These are phyloP conservation scores for Labeo calbasu DNA, from an alignment of 2,797 vertebrate genomes.

Conservation along the genomic window DNA sequence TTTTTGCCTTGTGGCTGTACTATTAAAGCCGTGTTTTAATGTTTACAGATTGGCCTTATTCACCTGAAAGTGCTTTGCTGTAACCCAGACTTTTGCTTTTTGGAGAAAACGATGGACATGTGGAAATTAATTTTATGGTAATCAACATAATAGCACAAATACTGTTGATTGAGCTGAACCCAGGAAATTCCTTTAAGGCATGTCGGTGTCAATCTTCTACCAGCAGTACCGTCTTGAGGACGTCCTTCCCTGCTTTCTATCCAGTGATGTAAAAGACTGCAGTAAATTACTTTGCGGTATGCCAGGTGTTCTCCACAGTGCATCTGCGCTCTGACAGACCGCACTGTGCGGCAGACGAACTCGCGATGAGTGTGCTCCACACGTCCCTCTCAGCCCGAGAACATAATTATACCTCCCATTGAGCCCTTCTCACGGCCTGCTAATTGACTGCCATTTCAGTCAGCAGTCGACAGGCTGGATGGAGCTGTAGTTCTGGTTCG, in stretches of 20 bases:
- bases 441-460: conserved; percentile 57
- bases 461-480: conserved; percentile 25
- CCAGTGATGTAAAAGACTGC: conserved; percentile 33
- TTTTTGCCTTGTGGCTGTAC: background rate
- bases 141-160: background rate
- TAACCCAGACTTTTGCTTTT: background rate
- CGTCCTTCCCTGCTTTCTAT: conserved; percentile 12
- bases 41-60: background rate
- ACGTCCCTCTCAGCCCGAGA: conserved; percentile 47
- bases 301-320: conserved; percentile 51
- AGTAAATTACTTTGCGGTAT: conserved; percentile 37
- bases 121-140: background rate
- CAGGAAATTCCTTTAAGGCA: conserved; percentile 7
- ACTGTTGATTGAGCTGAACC: background rate
- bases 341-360: conserved; percentile 25
- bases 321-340: conserved; percentile 34
- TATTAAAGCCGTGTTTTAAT: background rate
- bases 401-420: conserved; percentile 61
- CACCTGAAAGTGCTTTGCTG: background rate
- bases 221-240: conserved; percentile 10
- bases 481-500: conserved; percentile 32
- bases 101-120: background rate
- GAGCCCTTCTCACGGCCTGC: conserved; percentile 46
- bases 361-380: conserved; percentile 27
- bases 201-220: background rate